Base-by-base conservation (phyloP, 2,888 invertebrate genomes). In the Napeogenes inachia region DNA sequence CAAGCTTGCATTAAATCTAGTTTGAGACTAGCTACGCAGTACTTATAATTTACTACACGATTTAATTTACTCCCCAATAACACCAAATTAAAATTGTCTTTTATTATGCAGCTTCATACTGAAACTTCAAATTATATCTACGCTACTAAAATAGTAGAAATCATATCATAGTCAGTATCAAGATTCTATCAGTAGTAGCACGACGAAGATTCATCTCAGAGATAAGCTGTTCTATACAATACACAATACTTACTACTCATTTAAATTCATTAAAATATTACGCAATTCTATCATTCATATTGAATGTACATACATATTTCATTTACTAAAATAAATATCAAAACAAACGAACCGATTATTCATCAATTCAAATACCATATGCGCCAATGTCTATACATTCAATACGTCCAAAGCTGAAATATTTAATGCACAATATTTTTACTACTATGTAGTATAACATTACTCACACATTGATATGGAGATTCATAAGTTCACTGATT, bases 391-490 rank as follows among this genome's bases (percentile, higher is more conserved):
- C 13, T 2, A n/a, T 30, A 50, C 50, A 50, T 50, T 12, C 47
- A 50, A 50, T 50, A 30, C 12, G 47, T 4, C 13, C 21, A 30
- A 50, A 50, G 50, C 50, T 50, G 13, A 21, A 30, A 50, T n/a
- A n/a, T 12, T 50, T 30, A 50, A 57, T 73, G 71, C 30, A 50
- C 21, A 30, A 42, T 21, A 21, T 21, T 38, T 38, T 13, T 13
- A 69, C 65, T 73, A 59, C 42, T 59, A 8, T 58, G 58, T 58
- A 59, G 59, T 56, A 53, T 47, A 47, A 57, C 67, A 75, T 70
- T 74, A 76, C 73, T 74, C 71, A 72, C 74, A 73, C 50, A 47
- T 30, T 80, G 82, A 83, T 82, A 83, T 81, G 82, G 72, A 77
- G 74, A 79, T 79, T 76, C 73, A 68, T 75, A 75, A 73, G 66